Base-by-base conservation (phyloP, 2,113 vertebrate genomes). In the Hemichromis elongatus region DNA sequence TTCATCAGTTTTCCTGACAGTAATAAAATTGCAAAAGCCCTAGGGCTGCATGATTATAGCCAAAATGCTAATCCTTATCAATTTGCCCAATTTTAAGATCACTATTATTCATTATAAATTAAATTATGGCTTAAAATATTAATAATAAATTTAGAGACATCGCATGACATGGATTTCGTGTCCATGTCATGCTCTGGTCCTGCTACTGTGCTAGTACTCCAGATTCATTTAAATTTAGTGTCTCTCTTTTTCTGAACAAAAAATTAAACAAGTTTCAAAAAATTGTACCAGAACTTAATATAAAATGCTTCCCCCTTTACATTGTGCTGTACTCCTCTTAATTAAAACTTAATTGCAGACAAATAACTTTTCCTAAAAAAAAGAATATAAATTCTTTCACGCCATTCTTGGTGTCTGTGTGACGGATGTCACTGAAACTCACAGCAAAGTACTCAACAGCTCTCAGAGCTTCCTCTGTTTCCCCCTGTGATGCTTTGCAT, bases 241-340 rank as follows among this genome's bases (percentile, higher is more conserved):
- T 13, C 0, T 68, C 13, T 4, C 37, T 45, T 26, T n/a, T n/a
- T n/a, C n/a, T 26, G 37, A 68, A 0, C 12, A 42, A 42, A 2
- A 5, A 1, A 35, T 0, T 0, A 2, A 1, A 0, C 7, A 0
- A 2, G 30, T 7, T 42, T 16, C 42, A 42, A 42, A 42, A 2
- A 66, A 40, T 40, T 66, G 19, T 40, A 40, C 61, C 13, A 21
- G 24, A 68, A 24, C 3, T 3, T 40, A 24, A 66, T 14, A 7
- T 7, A 24, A 68, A 68, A 68, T 24, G n/a, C n/a, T 68, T 68
- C 42, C 35, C n/a, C 16, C 12, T 50, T 50, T 7, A 47, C 5
- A 66, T 66, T 66, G 61, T 40, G 61, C 61, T 40, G 21, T 21
- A 14, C 2, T 40, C 19, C 12, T 66, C 4, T 40, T 9, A 14